Percentiles rank a stretch among this genome's conserved stretches.
Evolutionary conservation across 2,888 invertebrate genomes (phyloP).

Genomic region (Chloroclystis v-ata): DNA sequence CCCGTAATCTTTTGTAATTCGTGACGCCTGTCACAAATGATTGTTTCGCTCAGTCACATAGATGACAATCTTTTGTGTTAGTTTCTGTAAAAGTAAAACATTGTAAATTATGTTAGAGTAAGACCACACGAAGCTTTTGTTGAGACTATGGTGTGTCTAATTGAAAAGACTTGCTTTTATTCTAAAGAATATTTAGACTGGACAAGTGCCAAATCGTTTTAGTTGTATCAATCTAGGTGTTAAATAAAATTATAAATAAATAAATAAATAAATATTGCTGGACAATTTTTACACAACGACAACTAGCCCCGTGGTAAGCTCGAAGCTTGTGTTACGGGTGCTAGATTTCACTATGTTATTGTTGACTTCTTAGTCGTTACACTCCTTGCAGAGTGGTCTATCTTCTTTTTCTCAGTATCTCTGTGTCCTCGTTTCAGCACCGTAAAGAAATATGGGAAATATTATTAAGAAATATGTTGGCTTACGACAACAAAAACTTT

Average conservation of each 20-base stretch:
- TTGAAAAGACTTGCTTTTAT: constrained; percentile 28
- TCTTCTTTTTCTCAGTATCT: too few species aligned
- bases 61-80: constrained; percentile 64
- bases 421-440: too few species aligned
- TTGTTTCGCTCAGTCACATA: constrained; percentile 55
- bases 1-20: constrained; percentile 59
- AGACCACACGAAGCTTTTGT: constrained; percentile 56
- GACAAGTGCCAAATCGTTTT: neutral
- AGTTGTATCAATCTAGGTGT: too few species aligned
- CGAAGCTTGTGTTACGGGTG: too few species aligned
- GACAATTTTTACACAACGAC: neutral
- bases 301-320: too few species aligned
- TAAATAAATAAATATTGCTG: neutral
- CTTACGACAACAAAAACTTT: too few species aligned
- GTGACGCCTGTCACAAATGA: constrained; percentile 69
- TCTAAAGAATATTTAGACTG: neutral
- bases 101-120: constrained; percentile 60
- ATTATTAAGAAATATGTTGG: too few species aligned
- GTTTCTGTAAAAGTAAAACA: constrained; percentile 62
- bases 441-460: too few species aligned
- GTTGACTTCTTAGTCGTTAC: too few species aligned
- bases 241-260: too few species aligned
- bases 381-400: too few species aligned
- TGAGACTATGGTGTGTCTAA: constrained; percentile 28
- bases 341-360: too few species aligned